Conservation (phyloP, 2,113 vertebrate species). For the Gymnocephalus cernua region DNA sequence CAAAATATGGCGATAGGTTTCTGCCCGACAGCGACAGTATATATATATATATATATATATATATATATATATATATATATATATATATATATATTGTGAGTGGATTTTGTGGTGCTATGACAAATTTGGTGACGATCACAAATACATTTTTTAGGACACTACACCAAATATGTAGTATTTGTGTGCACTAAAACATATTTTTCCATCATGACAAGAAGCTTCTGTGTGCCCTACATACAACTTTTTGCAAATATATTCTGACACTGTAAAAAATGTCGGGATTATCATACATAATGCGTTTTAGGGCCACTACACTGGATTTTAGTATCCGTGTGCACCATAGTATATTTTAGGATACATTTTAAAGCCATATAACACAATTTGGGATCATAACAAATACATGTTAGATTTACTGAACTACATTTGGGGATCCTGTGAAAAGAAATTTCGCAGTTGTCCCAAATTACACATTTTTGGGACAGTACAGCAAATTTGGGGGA, state of each 20-base stretch:
- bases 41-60: too few relatives aligned
- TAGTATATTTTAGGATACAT: neutral
- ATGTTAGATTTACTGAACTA: too few relatives aligned
- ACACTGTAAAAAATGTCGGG: neutral
- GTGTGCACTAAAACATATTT: neutral
- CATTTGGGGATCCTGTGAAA: neutral
- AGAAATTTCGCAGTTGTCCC: neutral
- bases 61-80: neutral
- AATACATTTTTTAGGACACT: neutral
- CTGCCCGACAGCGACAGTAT: too few relatives aligned
- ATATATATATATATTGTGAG: neutral
- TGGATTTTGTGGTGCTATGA: neutral
- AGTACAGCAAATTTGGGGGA: neutral
- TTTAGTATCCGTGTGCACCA: neutral
- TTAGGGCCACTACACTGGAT: neutral
- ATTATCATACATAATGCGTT: neutral
- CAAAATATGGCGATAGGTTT: too few relatives aligned
- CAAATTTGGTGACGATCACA: neutral
- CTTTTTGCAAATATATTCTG: neutral
- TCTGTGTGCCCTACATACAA: neutral
- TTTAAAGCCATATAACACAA: neutral
- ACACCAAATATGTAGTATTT: neutral
- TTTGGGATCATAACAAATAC: neutral
- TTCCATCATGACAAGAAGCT: neutral
- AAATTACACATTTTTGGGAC: neutral